Evolutionary conservation across 2,113 vertebrate species (phyloP).

Genomic region (Cyanoderma ruficeps): DNA sequence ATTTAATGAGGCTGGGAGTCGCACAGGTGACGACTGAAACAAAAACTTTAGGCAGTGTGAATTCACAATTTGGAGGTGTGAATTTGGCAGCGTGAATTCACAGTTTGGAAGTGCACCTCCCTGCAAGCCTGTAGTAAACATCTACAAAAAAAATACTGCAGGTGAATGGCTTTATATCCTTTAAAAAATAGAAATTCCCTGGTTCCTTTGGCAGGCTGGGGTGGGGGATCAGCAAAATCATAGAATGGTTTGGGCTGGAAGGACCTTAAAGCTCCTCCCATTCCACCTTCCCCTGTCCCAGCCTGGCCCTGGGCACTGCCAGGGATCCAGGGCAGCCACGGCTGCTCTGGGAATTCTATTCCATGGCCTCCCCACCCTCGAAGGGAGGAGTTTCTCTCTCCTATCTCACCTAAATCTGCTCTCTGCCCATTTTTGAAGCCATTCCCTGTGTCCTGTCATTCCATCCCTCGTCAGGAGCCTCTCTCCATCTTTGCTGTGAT

Average conservation of each 20-base stretch:
- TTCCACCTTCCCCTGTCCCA: neutral
- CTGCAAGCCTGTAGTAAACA: neutral
- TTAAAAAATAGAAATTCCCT: neutral
- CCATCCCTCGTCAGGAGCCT: accelerated
- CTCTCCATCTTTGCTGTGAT: neutral
- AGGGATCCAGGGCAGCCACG: neutral
- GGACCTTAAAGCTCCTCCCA: neutral
- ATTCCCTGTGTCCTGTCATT: accelerated
- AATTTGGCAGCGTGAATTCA: neutral
- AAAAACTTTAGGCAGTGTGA: neutral
- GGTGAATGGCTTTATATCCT: neutral
- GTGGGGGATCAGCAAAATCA: neutral
- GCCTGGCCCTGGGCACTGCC: neutral
- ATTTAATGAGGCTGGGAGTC: neutral
- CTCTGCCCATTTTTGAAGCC: neutral
- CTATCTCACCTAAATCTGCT: neutral
- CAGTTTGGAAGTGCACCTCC: neutral
- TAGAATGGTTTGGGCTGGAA: neutral
- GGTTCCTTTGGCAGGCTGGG: neutral
- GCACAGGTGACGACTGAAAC: neutral
- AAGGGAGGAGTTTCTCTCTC: accelerated
- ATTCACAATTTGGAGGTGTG: neutral
- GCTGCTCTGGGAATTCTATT: neutral
- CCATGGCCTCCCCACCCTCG: neutral
- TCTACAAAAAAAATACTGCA: too few species aligned